These are phyloP conservation scores for Drosophila sordidapex DNA, from an alignment of 2,888 invertebrate species.

Conservation along the genomic window DNA sequence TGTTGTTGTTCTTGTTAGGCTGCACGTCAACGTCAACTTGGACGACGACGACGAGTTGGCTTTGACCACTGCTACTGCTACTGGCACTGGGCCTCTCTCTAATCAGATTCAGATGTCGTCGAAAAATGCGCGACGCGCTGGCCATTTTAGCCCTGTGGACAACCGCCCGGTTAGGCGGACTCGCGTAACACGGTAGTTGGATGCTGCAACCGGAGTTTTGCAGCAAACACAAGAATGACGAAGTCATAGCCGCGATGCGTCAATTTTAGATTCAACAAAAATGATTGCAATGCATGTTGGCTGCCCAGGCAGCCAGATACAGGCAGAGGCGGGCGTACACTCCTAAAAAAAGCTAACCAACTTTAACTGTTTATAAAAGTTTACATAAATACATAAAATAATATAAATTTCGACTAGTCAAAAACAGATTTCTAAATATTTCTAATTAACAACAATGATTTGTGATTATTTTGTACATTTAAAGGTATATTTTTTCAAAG, in stretches of 20 bases:
- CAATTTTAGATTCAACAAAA: constrained; percentile 81
- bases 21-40: constrained; percentile 61
- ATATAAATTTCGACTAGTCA: background rate
- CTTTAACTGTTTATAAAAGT: background rate
- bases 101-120: constrained; percentile 81
- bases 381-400: background rate
- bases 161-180: constrained; percentile 35
- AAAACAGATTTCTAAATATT: background rate
- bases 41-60: constrained; percentile 36
- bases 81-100: constrained; percentile 42
- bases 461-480: background rate
- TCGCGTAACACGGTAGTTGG: constrained; percentile 77
- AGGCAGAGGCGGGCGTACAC: constrained; percentile 11
- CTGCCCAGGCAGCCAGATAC: constrained; percentile 54
- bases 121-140: constrained; percentile 80
- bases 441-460: background rate
- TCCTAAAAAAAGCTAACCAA: background rate
- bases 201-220: constrained; percentile 26
- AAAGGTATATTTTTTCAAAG: background rate
- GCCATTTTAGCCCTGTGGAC: constrained; percentile 71
- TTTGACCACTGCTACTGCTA: constrained; percentile 11
- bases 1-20: constrained; percentile 41
- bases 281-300: constrained; percentile 81
- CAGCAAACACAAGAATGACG: constrained; percentile 65
- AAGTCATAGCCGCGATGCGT: constrained; percentile 81